A percentile compares a stretch with the other conserved stretches of the same genome.
Evolutionary conservation across 2,888 invertebrate species (phyloP).

Genomic region (Acleris emargana): DNA sequence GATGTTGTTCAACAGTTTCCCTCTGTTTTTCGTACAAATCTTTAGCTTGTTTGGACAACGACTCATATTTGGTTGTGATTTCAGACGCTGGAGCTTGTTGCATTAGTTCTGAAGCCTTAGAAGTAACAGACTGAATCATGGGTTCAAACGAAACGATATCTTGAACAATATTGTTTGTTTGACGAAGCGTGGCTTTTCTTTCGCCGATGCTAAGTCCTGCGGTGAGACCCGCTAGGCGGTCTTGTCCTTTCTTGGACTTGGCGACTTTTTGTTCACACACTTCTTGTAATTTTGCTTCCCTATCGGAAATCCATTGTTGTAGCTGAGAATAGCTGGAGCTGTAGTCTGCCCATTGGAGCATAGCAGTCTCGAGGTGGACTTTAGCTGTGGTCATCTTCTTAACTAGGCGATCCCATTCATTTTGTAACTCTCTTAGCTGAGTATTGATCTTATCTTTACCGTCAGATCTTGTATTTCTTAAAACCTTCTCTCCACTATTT

Average conservation of each 20-base stretch:
- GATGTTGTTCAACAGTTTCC: slow-evolving; percentile 95
- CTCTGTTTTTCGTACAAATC: slow-evolving; percentile 94
- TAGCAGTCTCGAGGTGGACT: slow-evolving; percentile 94
- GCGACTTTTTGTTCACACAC: slow-evolving; percentile 93
- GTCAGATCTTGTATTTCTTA: slow-evolving; percentile 93
- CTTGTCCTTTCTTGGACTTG: slow-evolving; percentile 90
- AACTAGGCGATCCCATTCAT: slow-evolving; percentile 95
- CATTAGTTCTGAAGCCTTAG: slow-evolving; percentile 95
- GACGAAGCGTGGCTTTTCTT: slow-evolving; percentile 93
- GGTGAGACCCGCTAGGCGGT: slow-evolving; percentile 87
- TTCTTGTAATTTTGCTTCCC: slow-evolving; percentile 95
- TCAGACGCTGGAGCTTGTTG: slow-evolving; percentile 96
- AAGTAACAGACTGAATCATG: slow-evolving; percentile 97
- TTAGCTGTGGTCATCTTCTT: slow-evolving; percentile 96
- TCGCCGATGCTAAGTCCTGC: slow-evolving; percentile 91
- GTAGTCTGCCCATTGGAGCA: slow-evolving; percentile 98
- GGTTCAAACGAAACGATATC: slow-evolving; percentile 98
- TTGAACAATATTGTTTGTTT: slow-evolving; percentile 97
- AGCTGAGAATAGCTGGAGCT: slow-evolving; percentile 96
- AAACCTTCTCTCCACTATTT: slow-evolving; percentile 94
- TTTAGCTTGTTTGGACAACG: slow-evolving; percentile 94
- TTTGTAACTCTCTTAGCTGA: slow-evolving; percentile 94
- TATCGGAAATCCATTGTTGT: slow-evolving; percentile 96
- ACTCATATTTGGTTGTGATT: slow-evolving; percentile 95
- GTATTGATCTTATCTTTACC: slow-evolving; percentile 94